Percentiles rank a stretch among this genome's conserved stretches.
phyloP scores from a whole-genome alignment of 2,888 invertebrate species.

The Limnephilus auricula region DNA sequence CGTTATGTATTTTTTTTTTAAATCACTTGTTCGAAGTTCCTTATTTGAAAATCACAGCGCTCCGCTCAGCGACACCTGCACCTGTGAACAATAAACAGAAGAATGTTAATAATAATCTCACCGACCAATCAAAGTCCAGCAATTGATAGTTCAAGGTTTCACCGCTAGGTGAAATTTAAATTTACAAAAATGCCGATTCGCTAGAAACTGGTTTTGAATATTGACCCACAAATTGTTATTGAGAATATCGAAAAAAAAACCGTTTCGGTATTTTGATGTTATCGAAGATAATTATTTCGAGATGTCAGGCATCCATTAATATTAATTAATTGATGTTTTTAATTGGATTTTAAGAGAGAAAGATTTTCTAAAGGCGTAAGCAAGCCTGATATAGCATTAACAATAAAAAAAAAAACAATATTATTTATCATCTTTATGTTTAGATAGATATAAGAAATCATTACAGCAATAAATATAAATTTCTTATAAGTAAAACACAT shows the following conservation, averaged over 20 bases:
- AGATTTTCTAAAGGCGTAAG: not conserved
- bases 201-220: slow-evolving; percentile 35
- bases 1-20: not conserved
- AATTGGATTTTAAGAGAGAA: not conserved
- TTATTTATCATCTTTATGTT: not conserved
- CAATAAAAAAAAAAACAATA: not conserved
- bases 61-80: not conserved
- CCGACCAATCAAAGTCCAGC: not conserved
- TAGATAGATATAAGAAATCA: not conserved
- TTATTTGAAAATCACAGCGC: not conserved
- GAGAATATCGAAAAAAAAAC: not conserved
- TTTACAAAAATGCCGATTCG: slow-evolving; percentile 11
- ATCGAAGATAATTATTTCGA: not conserved
- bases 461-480: not conserved
- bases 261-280: slow-evolving; percentile 6
- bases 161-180: slow-evolving; percentile 32
- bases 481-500: not conserved
- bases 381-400: not conserved
- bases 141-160: slow-evolving; percentile 25
- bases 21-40: not conserved
- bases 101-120: slow-evolving; percentile 38
- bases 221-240: slow-evolving; percentile 41
- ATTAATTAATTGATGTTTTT: not conserved
- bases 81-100: slow-evolving; percentile 52
- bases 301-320: not conserved